Evolutionary conservation across 2,113 vertebrate genomes (phyloP), one percentile per base, ranked within the genome.

Genomic region (Halichoeres trimaculatus): DNA sequence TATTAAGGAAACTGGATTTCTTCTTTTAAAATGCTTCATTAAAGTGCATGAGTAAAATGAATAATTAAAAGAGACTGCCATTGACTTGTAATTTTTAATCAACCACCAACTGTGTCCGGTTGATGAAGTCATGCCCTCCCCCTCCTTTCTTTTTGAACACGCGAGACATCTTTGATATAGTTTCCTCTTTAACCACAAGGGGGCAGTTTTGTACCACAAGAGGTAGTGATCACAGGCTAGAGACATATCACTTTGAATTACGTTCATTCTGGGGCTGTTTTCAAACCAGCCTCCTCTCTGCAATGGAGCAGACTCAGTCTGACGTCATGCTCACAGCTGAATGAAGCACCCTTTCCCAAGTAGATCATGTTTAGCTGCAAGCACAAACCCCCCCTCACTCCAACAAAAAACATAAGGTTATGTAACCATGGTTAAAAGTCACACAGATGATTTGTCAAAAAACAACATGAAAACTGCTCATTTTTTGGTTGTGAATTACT

Each of bases 151-250:
- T 17, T n/a, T 19, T 24, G 11, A 11, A 34, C 12, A 24, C 41
- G 22, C 10, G 13, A 38, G 10, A 10, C 14, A 48, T 8, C 2
- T 16, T 20, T 57, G 11, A 1, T 3, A 4, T 8, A 16, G 17
- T 1, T 20, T 12, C 13, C 30, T 59, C 22, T 69, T 47, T 55
- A 45, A 65, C 88, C 92, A 91, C 83, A 68, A 2, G 93, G 76
- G 78, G 91, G 88, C 80, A 70, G 19, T 22, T 5, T 81, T 69
- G 71, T 59, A 65, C 43, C 40, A 76, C 43, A 60, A 14, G 40
- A 56, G 26, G 1, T 19, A 41, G 24, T 36, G 7, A 56, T 56
- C 10, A 50, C 1, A 20, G 1, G 5, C 11, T 41, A 12, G 9
- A 30, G 1, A 23, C 47, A 7, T 47, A 50, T 52, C 24, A 20